phyloP scores from a whole-genome alignment of 92 coral and sea anemone species.

The Palythoa caribaeorum region DNA sequence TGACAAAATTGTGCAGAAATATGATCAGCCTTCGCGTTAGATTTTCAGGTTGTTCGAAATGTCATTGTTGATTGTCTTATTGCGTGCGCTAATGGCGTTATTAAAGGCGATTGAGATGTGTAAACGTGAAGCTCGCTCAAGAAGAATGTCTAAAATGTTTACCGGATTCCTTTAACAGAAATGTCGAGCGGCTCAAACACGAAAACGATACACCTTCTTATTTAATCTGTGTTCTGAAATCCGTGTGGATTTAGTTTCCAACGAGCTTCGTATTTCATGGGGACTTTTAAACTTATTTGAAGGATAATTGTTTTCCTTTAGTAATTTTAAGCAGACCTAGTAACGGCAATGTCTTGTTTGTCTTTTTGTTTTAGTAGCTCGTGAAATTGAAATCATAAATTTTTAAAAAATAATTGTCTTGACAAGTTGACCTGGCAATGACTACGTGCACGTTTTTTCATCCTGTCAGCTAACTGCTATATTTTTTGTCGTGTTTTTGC shows the following conservation, averaged over 20 bases:
- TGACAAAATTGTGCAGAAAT: not conserved
- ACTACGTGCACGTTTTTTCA: not conserved
- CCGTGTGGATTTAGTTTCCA: not conserved
- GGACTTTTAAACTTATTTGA: not conserved
- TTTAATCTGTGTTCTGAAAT: not conserved
- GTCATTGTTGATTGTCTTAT: not conserved
- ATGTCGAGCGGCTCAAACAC: conserved; percentile 1
- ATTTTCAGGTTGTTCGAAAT: conserved; percentile 10
- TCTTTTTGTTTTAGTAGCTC: not conserved
- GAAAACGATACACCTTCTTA: conserved; percentile 8
- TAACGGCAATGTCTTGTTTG: not conserved
- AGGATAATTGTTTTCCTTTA: not conserved
- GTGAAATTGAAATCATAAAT: not conserved
- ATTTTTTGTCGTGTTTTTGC: not conserved
- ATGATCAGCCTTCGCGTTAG: not conserved
- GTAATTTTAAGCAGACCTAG: not conserved
- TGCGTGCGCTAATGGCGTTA: not conserved
- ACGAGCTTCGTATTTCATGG: conserved; percentile 1
- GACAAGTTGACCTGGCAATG: not conserved
- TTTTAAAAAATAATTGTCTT: not conserved
- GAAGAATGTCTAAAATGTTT: conserved; percentile 40
- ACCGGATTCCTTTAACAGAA: conserved; percentile 7
- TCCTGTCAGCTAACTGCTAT: not conserved
- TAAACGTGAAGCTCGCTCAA: not conserved
- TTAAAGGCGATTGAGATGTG: not conserved